phyloP scores from a whole-genome alignment of 2,888 invertebrate species.

The Xestia sexstrigata region DNA sequence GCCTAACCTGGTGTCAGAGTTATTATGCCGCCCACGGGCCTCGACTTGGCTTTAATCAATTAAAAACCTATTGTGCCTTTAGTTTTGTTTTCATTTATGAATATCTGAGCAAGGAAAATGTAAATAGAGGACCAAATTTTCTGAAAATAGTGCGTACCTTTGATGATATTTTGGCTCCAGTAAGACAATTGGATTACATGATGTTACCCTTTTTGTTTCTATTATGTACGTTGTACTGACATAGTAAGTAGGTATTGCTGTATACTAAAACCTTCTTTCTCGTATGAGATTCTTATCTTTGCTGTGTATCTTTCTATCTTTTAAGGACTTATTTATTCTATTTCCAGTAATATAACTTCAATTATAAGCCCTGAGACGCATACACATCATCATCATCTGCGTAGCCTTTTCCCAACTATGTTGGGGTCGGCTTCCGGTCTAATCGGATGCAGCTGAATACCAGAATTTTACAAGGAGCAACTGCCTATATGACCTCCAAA shows the following conservation, averaged over 20 bases:
- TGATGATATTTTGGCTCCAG: conserved; percentile 39
- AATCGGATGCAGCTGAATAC: too few relatives aligned
- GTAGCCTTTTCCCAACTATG: too few relatives aligned
- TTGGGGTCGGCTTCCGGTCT: too few relatives aligned
- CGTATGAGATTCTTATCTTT: conserved; percentile 26
- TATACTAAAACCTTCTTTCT: conserved; percentile 1
- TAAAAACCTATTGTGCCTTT: not conserved
- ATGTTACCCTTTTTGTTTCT: conserved; percentile 31
- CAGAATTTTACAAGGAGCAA: too few relatives aligned
- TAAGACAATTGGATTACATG: conserved; percentile 48
- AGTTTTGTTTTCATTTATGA: conserved; percentile 22
- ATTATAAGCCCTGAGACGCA: conserved; percentile 3
- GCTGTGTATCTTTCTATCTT: conserved; percentile 9
- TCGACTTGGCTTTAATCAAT: not conserved
- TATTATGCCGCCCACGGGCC: too few relatives aligned
- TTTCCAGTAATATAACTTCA: not conserved
- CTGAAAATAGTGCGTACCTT: conserved; percentile 14
- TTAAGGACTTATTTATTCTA: not conserved
- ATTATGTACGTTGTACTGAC: conserved; percentile 34
- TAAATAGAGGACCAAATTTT: conserved; percentile 18
- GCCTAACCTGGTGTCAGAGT: too few relatives aligned
- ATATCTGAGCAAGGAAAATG: conserved; percentile 16
- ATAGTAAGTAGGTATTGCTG: conserved; percentile 29
- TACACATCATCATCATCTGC: not conserved
- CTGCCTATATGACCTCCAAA: too few relatives aligned